Percentiles rank a stretch among this genome's conserved stretches.
phyloP scores from a whole-genome alignment of 2,797 vertebrate species.

The Neosilurus hyrtlii region DNA sequence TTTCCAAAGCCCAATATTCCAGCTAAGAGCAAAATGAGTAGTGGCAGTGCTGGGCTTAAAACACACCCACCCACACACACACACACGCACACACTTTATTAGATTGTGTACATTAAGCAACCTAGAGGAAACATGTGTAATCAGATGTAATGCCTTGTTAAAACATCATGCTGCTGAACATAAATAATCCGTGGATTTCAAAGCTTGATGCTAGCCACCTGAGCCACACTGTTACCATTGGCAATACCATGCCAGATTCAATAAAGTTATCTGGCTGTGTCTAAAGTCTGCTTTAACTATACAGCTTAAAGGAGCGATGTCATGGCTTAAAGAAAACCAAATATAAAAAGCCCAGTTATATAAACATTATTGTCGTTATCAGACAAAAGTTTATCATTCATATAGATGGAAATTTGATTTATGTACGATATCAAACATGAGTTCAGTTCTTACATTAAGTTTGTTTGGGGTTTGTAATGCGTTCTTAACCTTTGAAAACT shows the following conservation, averaged over 20 bases:
- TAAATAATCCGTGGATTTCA: constrained; percentile 7
- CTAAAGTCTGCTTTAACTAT: not conserved
- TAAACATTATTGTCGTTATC: no score
- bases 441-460: no score
- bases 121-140: not conserved
- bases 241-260: not conserved
- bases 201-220: not conserved
- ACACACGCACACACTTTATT: not conserved
- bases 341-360: no score
- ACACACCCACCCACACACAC: no score
- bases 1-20: not conserved
- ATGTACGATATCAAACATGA: no score
- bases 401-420: no score
- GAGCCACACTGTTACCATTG: not conserved
- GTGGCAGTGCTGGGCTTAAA: not conserved
- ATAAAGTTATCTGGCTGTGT: not conserved
- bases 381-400: no score
- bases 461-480: no score
- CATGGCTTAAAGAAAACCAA: no score
- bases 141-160: constrained; percentile 13
- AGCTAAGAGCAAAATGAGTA: not conserved
- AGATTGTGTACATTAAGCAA: not conserved
- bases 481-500: no score
- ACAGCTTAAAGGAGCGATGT: not conserved
- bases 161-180: constrained; percentile 1